Percentiles rank a stretch among this genome's conserved stretches.
Evolutionary conservation across 2,888 invertebrate species (phyloP).

Genomic region (Nineta flava): DNA sequence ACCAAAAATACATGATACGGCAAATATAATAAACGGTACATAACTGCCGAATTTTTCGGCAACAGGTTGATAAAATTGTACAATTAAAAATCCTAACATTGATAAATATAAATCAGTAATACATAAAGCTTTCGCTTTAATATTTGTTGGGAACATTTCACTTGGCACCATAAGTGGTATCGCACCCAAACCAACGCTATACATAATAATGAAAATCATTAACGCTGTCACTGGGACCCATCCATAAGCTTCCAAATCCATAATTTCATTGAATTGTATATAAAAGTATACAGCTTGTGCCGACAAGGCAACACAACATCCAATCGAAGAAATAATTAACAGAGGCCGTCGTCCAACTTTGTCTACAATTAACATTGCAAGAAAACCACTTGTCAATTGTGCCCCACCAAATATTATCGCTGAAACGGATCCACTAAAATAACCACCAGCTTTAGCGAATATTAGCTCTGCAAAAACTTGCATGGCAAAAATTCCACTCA

Average conservation of each 20-base stretch:
- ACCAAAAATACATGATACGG: constrained; percentile 22
- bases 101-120: constrained; percentile 24
- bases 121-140: constrained; percentile 27
- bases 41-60: constrained; percentile 23
- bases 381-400: constrained; percentile 18
- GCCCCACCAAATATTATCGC: constrained; percentile 23
- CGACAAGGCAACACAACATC: constrained; percentile 19
- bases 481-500: constrained; percentile 23
- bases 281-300: constrained; percentile 19
- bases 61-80: constrained; percentile 27
- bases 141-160: constrained; percentile 27
- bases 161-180: constrained; percentile 27
- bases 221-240: constrained; percentile 5
- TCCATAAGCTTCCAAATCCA: constrained; percentile 20
- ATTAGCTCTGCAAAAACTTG: constrained; percentile 26
- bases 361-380: constrained; percentile 20
- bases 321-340: constrained; percentile 20
- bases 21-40: constrained; percentile 24
- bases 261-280: constrained; percentile 13
- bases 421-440: constrained; percentile 18
- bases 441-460: constrained; percentile 19
- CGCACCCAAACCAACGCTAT: constrained; percentile 23
- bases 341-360: constrained; percentile 22
- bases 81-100: constrained; percentile 25
- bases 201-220: constrained; percentile 2